Conservation (phyloP, 2,113 vertebrate genomes). For the Anser brachyrhynchus region DNA sequence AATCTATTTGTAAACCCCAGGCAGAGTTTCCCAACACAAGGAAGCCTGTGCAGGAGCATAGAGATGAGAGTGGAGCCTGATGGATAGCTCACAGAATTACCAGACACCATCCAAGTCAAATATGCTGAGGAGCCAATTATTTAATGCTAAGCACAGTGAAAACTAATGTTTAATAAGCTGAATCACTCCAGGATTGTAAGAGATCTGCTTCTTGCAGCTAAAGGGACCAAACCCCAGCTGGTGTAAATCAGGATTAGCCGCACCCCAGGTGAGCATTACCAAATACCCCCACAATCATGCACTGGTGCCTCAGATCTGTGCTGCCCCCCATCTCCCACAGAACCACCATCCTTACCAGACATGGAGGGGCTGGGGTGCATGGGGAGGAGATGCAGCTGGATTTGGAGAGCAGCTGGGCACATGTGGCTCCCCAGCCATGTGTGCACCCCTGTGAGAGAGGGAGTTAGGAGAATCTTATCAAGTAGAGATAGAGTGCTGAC, state of each 20-base stretch:
- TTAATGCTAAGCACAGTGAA: not conserved
- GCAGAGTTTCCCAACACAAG: not conserved
- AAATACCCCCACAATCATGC: not conserved
- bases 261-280: not conserved
- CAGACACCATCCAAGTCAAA: constrained; percentile 33
- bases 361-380: fast-evolving
- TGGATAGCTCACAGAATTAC: constrained; percentile 5
- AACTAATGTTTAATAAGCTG: not conserved
- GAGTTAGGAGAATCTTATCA: too few species aligned
- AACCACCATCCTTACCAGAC: not conserved
- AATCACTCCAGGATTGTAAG: not conserved
- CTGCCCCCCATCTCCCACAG: too few species aligned
- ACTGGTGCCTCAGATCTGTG: fast-evolving
- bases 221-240: not conserved
- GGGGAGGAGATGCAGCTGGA: not conserved
- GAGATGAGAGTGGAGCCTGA: constrained; percentile 8
- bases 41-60: not conserved
- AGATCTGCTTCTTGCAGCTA: not conserved
- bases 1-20: constrained; percentile 26
- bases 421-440: not conserved
- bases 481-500: too few species aligned
- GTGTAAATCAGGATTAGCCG: not conserved
- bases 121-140: constrained; percentile 38
- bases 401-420: not conserved
- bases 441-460: not conserved